Conservation (phyloP, 1,140 invertebrate species). For the Lepidotrigona ventralis region DNA sequence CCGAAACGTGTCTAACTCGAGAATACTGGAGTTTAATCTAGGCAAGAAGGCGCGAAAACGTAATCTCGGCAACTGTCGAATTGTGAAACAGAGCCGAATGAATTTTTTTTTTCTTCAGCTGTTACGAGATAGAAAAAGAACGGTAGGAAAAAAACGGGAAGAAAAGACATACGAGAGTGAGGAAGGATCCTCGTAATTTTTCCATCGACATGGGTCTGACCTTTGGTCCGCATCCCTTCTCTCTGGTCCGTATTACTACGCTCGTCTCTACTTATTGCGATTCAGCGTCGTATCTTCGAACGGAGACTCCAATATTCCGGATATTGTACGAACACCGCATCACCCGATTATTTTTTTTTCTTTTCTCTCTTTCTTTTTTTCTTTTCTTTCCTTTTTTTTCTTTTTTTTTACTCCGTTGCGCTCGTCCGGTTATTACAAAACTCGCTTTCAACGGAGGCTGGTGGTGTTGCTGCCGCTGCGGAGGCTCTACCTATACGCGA, state of each 20-base stretch:
- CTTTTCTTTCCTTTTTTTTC: background rate
- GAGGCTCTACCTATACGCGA: constrained; percentile 44
- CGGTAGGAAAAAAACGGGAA: background rate
- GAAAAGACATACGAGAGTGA: background rate
- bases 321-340: constrained; percentile 61
- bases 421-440: constrained; percentile 66
- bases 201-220: constrained; percentile 47
- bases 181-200: constrained; percentile 46
- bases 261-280: constrained; percentile 60
- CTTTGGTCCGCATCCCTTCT: constrained; percentile 26
- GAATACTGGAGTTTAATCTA: constrained; percentile 35
- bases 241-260: background rate
- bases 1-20: constrained; percentile 24
- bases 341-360: constrained; percentile 59
- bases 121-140: background rate
- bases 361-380: background rate
- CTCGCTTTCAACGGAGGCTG: constrained; percentile 61
- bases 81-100: constrained; percentile 34
- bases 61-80: constrained; percentile 45
- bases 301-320: constrained; percentile 59
- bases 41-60: constrained; percentile 32
- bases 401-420: background rate
- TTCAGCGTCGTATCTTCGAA: constrained; percentile 42
- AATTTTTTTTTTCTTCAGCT: constrained; percentile 29
- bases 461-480: background rate